These are phyloP conservation scores for Bombus vancouverensis DNA, from an alignment of 1,140 invertebrate species.

Conservation along the genomic window DNA sequence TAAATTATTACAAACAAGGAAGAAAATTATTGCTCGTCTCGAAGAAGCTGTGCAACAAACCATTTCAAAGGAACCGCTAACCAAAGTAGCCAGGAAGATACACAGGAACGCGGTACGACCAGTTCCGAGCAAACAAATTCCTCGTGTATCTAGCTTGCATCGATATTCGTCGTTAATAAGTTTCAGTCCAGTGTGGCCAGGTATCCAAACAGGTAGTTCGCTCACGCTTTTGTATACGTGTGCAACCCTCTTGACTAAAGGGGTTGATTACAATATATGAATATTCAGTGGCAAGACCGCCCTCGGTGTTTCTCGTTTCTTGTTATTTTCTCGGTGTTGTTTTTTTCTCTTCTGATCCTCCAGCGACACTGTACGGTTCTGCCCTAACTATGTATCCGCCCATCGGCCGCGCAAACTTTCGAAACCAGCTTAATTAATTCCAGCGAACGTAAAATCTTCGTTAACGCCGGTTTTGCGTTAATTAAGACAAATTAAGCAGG, in stretches of 20 bases:
- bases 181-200: slow-evolving; percentile 17
- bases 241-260: slow-evolving; percentile 64
- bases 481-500: slow-evolving; percentile 72
- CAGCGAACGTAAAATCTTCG: slow-evolving; percentile 73
- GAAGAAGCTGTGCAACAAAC: neutral
- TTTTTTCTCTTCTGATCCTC: slow-evolving; percentile 48
- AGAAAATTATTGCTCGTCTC: neutral
- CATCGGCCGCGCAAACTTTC: slow-evolving; percentile 57
- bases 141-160: neutral
- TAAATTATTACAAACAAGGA: too few relatives aligned
- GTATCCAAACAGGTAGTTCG: slow-evolving; percentile 34
- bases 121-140: slow-evolving; percentile 11
- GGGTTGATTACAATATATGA: slow-evolving; percentile 82
- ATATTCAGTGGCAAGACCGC: slow-evolving; percentile 77
- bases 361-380: slow-evolving; percentile 38
- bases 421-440: slow-evolving; percentile 77
- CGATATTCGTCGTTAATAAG: slow-evolving; percentile 44
- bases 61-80: neutral
- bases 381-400: slow-evolving; percentile 35
- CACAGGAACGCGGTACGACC: neutral
- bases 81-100: slow-evolving; percentile 1
- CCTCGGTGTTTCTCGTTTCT: slow-evolving; percentile 50
- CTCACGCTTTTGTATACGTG: slow-evolving; percentile 9
- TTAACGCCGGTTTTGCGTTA: slow-evolving; percentile 74
- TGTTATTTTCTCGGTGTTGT: slow-evolving; percentile 31